Evolutionary conservation across 2,113 vertebrate species (phyloP).

Genomic region (Labrus mixtus): DNA sequence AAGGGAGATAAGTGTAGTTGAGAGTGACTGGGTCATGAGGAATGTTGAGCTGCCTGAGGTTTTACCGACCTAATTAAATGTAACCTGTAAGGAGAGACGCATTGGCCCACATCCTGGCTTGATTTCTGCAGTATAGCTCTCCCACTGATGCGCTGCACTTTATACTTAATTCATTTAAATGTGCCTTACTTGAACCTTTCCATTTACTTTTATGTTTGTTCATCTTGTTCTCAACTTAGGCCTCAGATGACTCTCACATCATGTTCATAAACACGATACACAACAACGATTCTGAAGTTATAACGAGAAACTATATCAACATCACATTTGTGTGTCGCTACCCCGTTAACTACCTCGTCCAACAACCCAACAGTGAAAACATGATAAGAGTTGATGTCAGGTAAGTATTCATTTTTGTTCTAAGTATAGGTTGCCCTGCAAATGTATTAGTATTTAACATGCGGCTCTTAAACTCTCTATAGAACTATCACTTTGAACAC

Average conservation of each 20-base stretch:
- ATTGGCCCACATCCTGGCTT: neutral
- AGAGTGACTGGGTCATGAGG: neutral
- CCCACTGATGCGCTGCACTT: neutral
- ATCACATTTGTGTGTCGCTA: constrained; percentile 85
- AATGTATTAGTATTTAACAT: neutral
- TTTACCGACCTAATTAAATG: constrained; percentile 1
- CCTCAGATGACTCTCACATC: constrained; percentile 78
- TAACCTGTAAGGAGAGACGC: neutral
- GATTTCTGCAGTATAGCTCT: neutral
- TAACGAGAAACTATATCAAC: constrained; percentile 84
- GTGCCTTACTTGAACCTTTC: neutral
- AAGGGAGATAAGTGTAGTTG: neutral
- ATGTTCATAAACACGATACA: constrained; percentile 85
- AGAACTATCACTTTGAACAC: constrained; percentile 84
- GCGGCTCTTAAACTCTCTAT: neutral
- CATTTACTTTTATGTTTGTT: neutral
- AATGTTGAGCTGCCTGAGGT: constrained; percentile 3
- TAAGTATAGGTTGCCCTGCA: too few species aligned
- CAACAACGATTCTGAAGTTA: constrained; percentile 81
- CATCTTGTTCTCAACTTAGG: constrained; percentile 67
- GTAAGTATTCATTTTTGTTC: constrained; percentile 33
- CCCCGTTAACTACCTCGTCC: constrained; percentile 83
- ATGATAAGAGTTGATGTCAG: constrained; percentile 81
- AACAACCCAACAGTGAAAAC: constrained; percentile 81
- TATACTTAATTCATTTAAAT: neutral